Conservation (phyloP, 2,113 vertebrate genomes). For the Prochilodus magdalenae region DNA sequence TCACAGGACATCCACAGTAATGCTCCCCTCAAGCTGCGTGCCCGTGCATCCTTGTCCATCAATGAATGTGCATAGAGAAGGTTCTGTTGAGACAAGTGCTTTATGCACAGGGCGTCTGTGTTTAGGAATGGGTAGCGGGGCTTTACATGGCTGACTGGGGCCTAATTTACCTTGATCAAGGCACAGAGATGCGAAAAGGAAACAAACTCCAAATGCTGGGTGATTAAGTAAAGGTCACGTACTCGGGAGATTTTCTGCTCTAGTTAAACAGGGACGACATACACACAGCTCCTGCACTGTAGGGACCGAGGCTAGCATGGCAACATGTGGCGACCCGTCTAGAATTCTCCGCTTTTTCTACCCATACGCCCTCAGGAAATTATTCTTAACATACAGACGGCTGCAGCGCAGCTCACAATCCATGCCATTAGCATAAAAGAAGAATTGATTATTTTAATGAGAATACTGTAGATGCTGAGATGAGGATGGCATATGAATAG, state of each 20-base stretch:
- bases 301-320: conserved; percentile 38
- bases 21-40: neutral
- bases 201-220: conserved; percentile 60
- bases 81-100: conserved; percentile 33
- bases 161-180: conserved; percentile 74
- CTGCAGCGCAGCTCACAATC: conserved; percentile 64
- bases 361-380: conserved; percentile 66
- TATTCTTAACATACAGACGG: conserved; percentile 69
- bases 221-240: conserved; percentile 69
- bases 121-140: conserved; percentile 67
- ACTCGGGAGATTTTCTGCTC: conserved; percentile 60
- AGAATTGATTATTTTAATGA: conserved; percentile 72
- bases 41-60: conserved; percentile 3
- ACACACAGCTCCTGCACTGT: conserved; percentile 33
- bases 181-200: conserved; percentile 66
- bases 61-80: conserved; percentile 5
- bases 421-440: conserved; percentile 75
- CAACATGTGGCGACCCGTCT: conserved; percentile 65
- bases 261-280: conserved; percentile 62
- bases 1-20: neutral
- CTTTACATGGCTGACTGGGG: conserved; percentile 69
- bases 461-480: conserved; percentile 69
- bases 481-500: conserved; percentile 66
- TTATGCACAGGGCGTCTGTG: conserved; percentile 45
- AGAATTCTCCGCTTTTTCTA: conserved; percentile 58